Base-by-base conservation (phyloP, 2,888 invertebrate genomes). In the Lithophane ornitopus region DNA sequence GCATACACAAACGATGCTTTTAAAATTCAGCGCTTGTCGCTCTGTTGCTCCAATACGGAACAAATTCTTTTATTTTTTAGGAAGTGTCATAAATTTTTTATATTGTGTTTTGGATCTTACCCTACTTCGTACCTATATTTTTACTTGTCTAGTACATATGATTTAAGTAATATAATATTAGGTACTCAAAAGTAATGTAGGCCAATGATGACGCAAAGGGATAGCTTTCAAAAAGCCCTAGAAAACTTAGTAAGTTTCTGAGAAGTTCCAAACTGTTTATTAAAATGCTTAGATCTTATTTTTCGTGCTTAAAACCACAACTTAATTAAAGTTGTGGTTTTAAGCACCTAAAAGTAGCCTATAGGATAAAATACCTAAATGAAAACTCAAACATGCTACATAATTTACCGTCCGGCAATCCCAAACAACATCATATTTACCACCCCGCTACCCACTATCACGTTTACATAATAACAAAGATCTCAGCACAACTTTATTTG, bases 401-500 rank as follows among this genome's bases (percentile, higher is more conserved):
- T 69, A 46, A 77, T 77, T 73, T 28, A 59, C 44, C 62, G n/a
- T 46, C 49, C 22, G 7, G 28, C 46, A 70, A 74, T 66, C 61
- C 59, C 49, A 46, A 62, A 58, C 54, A 56, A 34, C 61, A 46
- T 70, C 70, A 78, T 71, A 74, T 80, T 77, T 77, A 69, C 58
- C 67, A 74, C 62, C 61, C 52, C 49, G 62, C 67, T 67, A 80
- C 69, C 74, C 68, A 80, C 81, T 76, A 82, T 81, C 84, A 82
- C 79, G 82, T 86, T 87, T 85, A 84, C 87, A 85, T 86, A 88
- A 88, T 83, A 85, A 85, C 76, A 82, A 71, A 68, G 71, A 84
- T 84, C 79, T 87, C 80, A 74, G 81, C 80, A 83, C 75, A 81
- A 86, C 83, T 88, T 88, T 88, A 90, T 87, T 88, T 88, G 84